Evolutionary conservation across 2,888 invertebrate species (phyloP), one percentile per base, ranked within the genome.

Genomic region (Nezara viridula): DNA sequence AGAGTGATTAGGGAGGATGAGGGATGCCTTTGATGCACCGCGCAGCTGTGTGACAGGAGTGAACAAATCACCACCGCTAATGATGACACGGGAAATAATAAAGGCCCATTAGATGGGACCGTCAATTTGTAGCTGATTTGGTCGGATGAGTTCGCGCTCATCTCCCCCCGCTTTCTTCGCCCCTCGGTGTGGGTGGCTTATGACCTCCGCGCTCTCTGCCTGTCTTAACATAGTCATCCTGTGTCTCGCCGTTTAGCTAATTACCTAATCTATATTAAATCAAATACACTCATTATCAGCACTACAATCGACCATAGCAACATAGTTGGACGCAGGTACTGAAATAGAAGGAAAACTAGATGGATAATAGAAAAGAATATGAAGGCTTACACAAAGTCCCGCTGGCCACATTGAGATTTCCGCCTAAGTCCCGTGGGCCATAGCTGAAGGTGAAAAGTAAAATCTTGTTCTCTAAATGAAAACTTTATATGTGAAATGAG

Each of bases 21-120:
- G 81, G 47, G n/a, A n/a, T 10, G 40, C n/a, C 81, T 81, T 81
- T 81, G 81, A 81, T 81, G 44, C 44, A 47, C 81, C 81, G 81
- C 81, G 24, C 6, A 24, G 16, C 44, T 5, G 37, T 81, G 81
- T 81, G 37, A 81, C 81, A 40, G 40, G n/a, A 16, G 40, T 14
- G n/a, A 81, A 81, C 81, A 81, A 81, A 81, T 81, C 81, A 81
- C 81, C 81, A 3, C 44, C 81, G 81, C 81, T 81, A 81, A 81
- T 81, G 81, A 81, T 81, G 81, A 47, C 66, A 73, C 81, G 81
- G 81, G 81, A 81, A 81, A 81, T 81, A 81, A 81, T 81, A 81
- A 81, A 81, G 81, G 81, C 24, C 81, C 81, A 81, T 81, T 81
- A 81, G 81, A 24, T 81, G 81, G 44, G 21, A 14, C n/a, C 81